Evolutionary conservation across 2,888 invertebrate species (phyloP), one percentile per base, ranked within the genome.

Genomic region (Dryobotodes eremita): DNA sequence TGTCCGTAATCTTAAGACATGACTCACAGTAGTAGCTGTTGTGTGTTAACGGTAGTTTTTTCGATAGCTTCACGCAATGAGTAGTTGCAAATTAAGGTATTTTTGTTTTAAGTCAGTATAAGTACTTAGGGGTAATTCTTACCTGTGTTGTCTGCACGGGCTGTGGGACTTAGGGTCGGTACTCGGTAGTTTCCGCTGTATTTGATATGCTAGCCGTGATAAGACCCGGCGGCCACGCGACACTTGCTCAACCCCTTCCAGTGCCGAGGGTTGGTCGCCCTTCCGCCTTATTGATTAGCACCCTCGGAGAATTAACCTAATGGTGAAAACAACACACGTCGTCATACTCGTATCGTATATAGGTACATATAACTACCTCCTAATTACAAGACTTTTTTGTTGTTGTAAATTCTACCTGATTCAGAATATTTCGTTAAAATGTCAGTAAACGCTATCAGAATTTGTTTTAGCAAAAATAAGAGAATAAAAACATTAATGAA

Each of bases 231-330:
- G 93, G 92, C 95, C 95, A 95, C 95, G 95, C 96, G 95, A 95
- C 96, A 96, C 95, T 95, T 94, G 92, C 91, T 93, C 94, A 95
- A 95, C 96, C 96, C 96, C 96, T 96, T 95, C 90, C 89, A 93
- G 90, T 91, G 90, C 89, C 88, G 93, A 94, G 95, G 96, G 95
- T 94, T 92, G 94, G 92, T 93, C 93, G 94, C 96, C 96, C 96
- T 96, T 95, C 95, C 94, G 95, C 94, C 94, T 95, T 96, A 96
- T 96, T 96, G 96, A 96, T 96, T 96, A 95, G 91, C 94, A 91
- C 94, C 94, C 93, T 93, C 90, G 90, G 92, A 91, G 92, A 93
- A 94, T 94, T 92, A 92, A 90, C 92, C 90, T 92, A 92, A 93
- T 93, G 90, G 89, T 90, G 89, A 92, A 94, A 94, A 94, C 92